These are phyloP conservation scores for Chionodraco myersi DNA, from an alignment of 2,113 vertebrate genomes.

Conservation along the genomic window DNA sequence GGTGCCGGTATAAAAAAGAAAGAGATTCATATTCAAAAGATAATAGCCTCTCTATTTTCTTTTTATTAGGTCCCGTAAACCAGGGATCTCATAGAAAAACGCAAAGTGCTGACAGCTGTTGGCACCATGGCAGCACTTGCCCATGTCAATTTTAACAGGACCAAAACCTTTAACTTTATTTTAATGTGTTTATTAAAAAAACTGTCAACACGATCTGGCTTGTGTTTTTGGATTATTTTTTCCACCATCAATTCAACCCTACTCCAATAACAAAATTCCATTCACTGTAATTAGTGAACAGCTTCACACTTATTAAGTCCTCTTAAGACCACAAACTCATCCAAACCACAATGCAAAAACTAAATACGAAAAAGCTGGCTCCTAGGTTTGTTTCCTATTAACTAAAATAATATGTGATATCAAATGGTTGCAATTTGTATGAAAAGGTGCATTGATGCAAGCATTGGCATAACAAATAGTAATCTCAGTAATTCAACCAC, in stretches of 20 bases:
- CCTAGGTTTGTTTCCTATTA: too few relatives aligned
- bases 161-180: not conserved
- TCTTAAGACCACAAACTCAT: conserved; percentile 3
- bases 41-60: not conserved
- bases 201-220: not conserved
- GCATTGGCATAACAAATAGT: too few relatives aligned
- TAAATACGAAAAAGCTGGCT: not conserved
- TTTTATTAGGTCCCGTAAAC: not conserved
- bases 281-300: conserved; percentile 32
- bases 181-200: not conserved
- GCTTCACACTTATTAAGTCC: conserved; percentile 35
- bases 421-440: too few relatives aligned
- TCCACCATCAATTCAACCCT: not conserved
- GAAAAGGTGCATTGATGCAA: too few relatives aligned
- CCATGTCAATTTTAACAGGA: not conserved
- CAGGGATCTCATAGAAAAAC: not conserved
- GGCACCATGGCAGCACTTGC: not conserved
- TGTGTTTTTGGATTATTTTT: not conserved
- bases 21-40: not conserved
- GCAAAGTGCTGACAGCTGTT: too few relatives aligned
- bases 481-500: too few relatives aligned
- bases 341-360: not conserved
- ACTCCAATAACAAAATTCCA: not conserved
- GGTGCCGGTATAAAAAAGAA: not conserved
- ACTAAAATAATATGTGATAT: too few relatives aligned